Conservation (phyloP, 2,113 vertebrate genomes). For the Danio rerio region DNA sequence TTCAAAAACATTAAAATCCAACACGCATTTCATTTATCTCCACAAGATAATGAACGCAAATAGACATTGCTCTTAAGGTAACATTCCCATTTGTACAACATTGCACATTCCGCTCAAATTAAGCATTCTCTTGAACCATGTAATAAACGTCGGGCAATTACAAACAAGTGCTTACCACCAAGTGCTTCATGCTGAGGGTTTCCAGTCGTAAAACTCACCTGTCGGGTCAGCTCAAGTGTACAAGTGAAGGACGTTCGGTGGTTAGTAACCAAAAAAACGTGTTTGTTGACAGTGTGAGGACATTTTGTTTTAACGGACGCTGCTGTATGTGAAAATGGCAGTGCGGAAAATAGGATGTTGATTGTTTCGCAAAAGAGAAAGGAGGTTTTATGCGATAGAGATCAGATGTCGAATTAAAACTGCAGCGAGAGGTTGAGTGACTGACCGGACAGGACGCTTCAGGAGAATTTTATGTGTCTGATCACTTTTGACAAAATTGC, state of each 20-base stretch:
- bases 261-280: conserved; percentile 65
- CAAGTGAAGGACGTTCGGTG: conserved; percentile 39
- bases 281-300: conserved; percentile 34
- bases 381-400: conserved; percentile 32
- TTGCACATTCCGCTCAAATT: conserved; percentile 14
- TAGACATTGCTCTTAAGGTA: not conserved
- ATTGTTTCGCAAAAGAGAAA: conserved; percentile 11
- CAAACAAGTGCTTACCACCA: not conserved
- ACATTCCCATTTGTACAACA: conserved; percentile 6
- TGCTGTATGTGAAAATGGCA: not conserved
- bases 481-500: not conserved
- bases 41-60: not conserved
- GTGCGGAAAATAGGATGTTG: conserved; percentile 12
- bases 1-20: not conserved
- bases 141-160: conserved; percentile 3
- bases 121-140: conserved; percentile 21
- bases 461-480: conserved; percentile 63
- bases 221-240: not conserved
- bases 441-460: conserved; percentile 52
- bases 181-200: not conserved
- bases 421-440: conserved; percentile 60
- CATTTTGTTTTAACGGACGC: conserved; percentile 41
- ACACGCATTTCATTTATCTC: not conserved
- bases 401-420: conserved; percentile 54
- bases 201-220: conserved; percentile 12